Percentiles rank a stretch among this genome's conserved stretches.
Conservation (phyloP, 2,113 vertebrate genomes). For the human (Homo sapiens) region DNA sequence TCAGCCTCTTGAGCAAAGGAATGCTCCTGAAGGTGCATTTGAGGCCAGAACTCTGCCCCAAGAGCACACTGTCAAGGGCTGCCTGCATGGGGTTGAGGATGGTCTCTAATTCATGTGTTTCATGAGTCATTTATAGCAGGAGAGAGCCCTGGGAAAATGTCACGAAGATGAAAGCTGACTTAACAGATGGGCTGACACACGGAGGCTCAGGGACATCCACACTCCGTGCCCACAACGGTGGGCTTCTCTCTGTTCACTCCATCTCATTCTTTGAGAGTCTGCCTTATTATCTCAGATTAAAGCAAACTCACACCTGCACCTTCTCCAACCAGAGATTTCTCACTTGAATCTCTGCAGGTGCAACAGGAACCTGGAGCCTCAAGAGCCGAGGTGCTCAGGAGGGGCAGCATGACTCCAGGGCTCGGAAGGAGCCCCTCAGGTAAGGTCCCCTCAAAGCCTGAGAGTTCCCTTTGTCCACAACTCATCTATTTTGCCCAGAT, state of each 20-base stretch:
- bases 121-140: background rate
- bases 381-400: background rate
- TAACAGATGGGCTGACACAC: no score
- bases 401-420: background rate
- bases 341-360: background rate
- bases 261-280: background rate
- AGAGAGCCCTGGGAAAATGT: background rate
- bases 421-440: background rate
- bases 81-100: fast-evolving
- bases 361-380: background rate
- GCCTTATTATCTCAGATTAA: background rate
- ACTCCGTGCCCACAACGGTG: background rate
- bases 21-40: background rate
- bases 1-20: background rate
- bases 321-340: background rate
- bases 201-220: background rate
- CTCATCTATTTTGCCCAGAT: conserved; percentile 52
- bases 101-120: background rate
- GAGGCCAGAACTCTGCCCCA: background rate
- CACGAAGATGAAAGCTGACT: background rate
- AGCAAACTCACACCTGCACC: background rate
- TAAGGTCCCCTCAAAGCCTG: conserved; percentile 14
- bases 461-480: conserved; percentile 57
- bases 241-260: background rate
- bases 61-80: background rate